Conservation (phyloP, 1,140 invertebrate genomes). For the Heterodera schachtii region DNA sequence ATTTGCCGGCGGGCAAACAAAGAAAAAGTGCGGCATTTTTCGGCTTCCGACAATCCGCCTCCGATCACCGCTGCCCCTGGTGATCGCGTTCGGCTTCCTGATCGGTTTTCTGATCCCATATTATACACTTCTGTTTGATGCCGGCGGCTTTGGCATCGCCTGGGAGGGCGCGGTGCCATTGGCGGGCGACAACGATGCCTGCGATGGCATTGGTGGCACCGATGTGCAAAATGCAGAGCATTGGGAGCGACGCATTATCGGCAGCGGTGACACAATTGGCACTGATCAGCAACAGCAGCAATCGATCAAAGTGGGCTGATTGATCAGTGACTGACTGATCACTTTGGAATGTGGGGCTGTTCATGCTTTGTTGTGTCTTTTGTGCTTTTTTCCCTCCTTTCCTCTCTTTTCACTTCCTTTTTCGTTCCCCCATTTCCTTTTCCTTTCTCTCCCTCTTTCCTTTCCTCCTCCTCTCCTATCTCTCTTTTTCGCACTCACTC, state of each 20-base stretch:
- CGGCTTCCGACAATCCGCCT: background rate
- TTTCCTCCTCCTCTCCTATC: too few relatives aligned
- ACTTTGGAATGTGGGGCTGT: background rate
- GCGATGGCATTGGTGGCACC: background rate
- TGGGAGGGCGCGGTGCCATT: background rate
- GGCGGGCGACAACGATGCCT: background rate
- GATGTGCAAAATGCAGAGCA: constrained; percentile 19
- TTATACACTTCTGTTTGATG: constrained; percentile 1
- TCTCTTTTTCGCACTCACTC: too few relatives aligned
- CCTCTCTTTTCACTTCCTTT: too few relatives aligned
- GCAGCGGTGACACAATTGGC: background rate
- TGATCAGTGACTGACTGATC: too few relatives aligned
- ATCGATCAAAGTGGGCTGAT: background rate
- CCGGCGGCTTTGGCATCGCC: background rate
- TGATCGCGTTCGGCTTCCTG: constrained; percentile 12
- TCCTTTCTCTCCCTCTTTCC: too few relatives aligned
- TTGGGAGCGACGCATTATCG: constrained; percentile 20
- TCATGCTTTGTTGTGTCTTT: background rate
- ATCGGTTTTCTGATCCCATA: constrained; percentile 1
- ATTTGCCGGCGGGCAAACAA: background rate
- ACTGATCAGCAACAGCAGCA: background rate
- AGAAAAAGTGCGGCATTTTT: background rate
- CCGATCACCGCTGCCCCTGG: background rate
- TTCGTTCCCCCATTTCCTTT: too few relatives aligned
- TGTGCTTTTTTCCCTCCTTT: too few relatives aligned